Base-by-base conservation (phyloP, 1,140 invertebrate species). In the Scaptomyza graminum region DNA sequence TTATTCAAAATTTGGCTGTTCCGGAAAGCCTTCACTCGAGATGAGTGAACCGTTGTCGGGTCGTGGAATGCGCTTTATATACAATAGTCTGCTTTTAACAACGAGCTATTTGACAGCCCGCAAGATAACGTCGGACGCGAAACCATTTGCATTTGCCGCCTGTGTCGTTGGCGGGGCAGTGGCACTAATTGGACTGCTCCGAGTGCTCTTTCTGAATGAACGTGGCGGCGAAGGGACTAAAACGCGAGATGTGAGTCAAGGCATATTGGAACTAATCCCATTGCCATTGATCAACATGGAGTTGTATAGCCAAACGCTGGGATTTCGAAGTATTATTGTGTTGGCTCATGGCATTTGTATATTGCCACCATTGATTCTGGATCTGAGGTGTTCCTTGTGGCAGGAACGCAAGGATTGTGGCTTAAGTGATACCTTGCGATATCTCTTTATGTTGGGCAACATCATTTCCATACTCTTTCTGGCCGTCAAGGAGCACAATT, bases 261-360 rank as follows among this genome's bases (percentile, higher is more conserved):
- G 69, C 0, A 11, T 77, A 12, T 34, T 90, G 66, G 84, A 90
- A 57, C 68, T 90, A 15, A 55, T 72, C 5, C 84, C 90, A 0
- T 13, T 90, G 62, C 72, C 89, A 0, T 22, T 90, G 64, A 50
- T 76, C 44, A 90, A 90, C 22, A 90, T 90, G 50, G 72, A 90
- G 54, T 37, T 90, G 1, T 90, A 90, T 13, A 31, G 51, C 5
- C 37, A 46, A 3, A 63, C 81, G 4, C 56, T 74, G 5, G 79
- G 85, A 0, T 11, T 57, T 9, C 61, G 76, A 43, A 8, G 52
- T 0, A 2, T 90, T 0, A 2, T 90, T 1, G 71, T 70, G 2
- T n/a, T 87, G 74, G 70, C 61, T 0, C 90, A 90, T 59, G 65
- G 59, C 13, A 34, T 77, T 5, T 88, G 79, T 12, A 13, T 90